phyloP scores from a whole-genome alignment of 2,888 invertebrate genomes.

The Cosmia pyralina region DNA sequence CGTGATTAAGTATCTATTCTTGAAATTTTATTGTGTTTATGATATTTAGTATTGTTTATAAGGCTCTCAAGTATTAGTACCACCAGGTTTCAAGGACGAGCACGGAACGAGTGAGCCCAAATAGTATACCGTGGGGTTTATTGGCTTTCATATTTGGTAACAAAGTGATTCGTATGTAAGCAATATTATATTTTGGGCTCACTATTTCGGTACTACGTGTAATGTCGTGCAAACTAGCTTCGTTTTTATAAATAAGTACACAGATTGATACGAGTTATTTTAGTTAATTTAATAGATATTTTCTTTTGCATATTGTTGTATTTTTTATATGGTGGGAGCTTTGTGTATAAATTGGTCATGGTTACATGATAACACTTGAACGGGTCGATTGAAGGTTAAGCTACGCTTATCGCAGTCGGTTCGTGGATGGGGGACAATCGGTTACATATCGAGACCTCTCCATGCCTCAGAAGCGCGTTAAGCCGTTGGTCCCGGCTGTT shows the following conservation, averaged over 20 bases:
- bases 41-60: constrained; percentile 59
- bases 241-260: background rate
- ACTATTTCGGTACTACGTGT: constrained; percentile 31
- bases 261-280: background rate
- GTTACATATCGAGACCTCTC: background rate
- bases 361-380: background rate
- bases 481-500: background rate
- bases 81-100: constrained; percentile 56
- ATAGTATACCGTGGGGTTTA: constrained; percentile 52
- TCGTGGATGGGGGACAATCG: background rate
- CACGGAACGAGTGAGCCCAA: constrained; percentile 26
- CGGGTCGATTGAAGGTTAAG: background rate
- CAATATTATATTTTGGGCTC: constrained; percentile 44
- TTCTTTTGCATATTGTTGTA: background rate
- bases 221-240: constrained; percentile 50
- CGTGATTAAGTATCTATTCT: constrained; percentile 66
- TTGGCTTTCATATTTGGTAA: constrained; percentile 47
- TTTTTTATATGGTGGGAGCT: background rate
- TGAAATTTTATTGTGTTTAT: constrained; percentile 64
- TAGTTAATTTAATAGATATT: background rate
- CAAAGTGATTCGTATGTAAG: constrained; percentile 59
- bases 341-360: background rate
- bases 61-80: constrained; percentile 38
- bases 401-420: background rate
- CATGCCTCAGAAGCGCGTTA: background rate